Conservation (phyloP, 2,113 vertebrate genomes). For the Amazona vittata region DNA sequence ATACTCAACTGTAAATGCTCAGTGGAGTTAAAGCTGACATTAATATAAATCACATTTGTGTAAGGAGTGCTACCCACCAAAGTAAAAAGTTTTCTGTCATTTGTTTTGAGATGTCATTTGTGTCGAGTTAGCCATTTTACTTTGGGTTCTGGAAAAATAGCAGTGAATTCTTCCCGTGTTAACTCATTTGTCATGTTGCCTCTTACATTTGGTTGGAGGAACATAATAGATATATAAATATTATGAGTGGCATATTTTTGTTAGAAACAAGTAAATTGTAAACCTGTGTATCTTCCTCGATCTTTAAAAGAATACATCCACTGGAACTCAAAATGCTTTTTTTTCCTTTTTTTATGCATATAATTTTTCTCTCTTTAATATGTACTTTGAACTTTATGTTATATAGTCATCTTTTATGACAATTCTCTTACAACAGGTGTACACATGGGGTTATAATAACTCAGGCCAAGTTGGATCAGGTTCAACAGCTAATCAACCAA, state of each 20-base stretch:
- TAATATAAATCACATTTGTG: not conserved
- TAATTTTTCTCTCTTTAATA: not conserved
- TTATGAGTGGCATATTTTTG: not conserved
- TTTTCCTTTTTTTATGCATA: not conserved
- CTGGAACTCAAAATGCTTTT: not conserved
- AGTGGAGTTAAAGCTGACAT: not conserved
- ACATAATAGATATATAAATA: not conserved
- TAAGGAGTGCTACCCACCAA: not conserved
- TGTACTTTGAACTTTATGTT: not conserved
- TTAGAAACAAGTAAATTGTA: not conserved
- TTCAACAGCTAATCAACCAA: conserved; percentile 95
- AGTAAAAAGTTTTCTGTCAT: not conserved
- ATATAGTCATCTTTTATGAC: not conserved
- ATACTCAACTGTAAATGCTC: not conserved
- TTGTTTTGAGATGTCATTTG: not conserved
- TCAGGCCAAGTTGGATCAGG: conserved; percentile 97
- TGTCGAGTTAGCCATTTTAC: not conserved
- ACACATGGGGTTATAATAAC: conserved; percentile 97
- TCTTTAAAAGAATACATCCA: not conserved
- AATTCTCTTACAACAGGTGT: conserved; percentile 81
- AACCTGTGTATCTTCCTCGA: not conserved
- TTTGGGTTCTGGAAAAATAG: not conserved
- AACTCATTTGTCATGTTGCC: not conserved
- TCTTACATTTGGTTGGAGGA: not conserved
- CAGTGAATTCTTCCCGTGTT: not conserved